Evolutionary conservation across 2,113 vertebrate genomes (phyloP), one percentile per base, ranked within the genome.

Genomic region (Eclectus roratus): DNA sequence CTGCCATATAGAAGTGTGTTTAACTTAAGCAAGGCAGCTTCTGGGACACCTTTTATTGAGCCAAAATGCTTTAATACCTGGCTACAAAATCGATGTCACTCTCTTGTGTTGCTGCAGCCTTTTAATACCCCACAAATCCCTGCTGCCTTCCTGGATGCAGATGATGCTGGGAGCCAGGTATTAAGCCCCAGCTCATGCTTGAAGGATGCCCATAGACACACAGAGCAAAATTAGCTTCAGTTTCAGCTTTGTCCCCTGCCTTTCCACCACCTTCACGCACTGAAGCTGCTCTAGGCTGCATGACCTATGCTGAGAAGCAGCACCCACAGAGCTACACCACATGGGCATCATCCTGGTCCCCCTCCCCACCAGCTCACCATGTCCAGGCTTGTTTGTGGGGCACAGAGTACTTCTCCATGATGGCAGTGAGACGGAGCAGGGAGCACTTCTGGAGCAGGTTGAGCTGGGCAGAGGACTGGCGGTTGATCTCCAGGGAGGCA

Each of bases 391-490:
- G 98, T 64, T 98, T 98, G 94, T 98, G 98, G 21, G 98, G 97
- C 71, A 98, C 94, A 0, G 98, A 98, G 91, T 98, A 98, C 83
- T 98, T 99, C 97, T 99, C 98, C 98, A 99, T 98, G 94, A 99
- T 98, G 93, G 98, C 98, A 0, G 98, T 99, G 77, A 99, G 98
- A 7, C 97, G 95, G n/a, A 99, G 98, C 80, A 99, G 97, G 17
- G 98, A 99, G 96, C 98, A 98, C 84, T 98, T 99, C 94, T 98
- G 98, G 60, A 99, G 97, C n/a, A 99, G 98, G 89, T 98, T 98
- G 85, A 99, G 98, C 96, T 99, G 99, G 24, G 98, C 97, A 0
- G 98, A 98, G 1, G 98, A 99, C 94, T 99, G 99, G 20, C 98
- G 94, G 93, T 98, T 99, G 92, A 99, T 99, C 95, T 99, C 98